Base-by-base conservation (phyloP, 2,888 invertebrate genomes). In the Xestoiulus laeticollis region DNA sequence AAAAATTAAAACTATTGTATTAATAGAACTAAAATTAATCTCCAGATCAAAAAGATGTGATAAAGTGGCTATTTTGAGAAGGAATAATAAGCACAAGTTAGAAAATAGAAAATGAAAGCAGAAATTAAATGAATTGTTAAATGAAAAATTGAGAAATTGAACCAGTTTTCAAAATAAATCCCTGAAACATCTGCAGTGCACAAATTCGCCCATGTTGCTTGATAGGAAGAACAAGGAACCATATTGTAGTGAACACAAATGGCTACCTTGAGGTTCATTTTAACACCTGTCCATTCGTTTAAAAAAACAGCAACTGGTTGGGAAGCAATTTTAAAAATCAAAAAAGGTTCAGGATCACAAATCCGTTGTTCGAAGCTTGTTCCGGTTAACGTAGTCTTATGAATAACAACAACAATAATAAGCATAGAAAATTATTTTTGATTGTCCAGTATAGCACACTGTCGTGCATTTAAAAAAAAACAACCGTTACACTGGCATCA, bases 391-490 rank as follows among this genome's bases (percentile, higher is more conserved):
- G 68, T 68, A 19, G 68, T 68, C 10, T 68, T 68, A 68, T 68
- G 68, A 68, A 68, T 68, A 68, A 68, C 68, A 68, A 68, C 68
- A 68, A 68, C 68, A 68, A 68, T 68, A 68, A 68, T 68, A 68
- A 68, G 68, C 68, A 68, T 68, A 68, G 26, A 78, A 30, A 78
- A 78, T 14, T 26, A 26, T 68, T 78, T 78, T 78, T 78, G 78
- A 78, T 78, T 78, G 78, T 68, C 68, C 68, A 26, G 10, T 68
- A 68, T 26, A 26, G 68, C 68, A 22, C 68, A 5, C 68, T 68
- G 22, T 22, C 26, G 26, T 26, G 68, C 26, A 68, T 26, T 68
- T 68, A 68, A 68, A 68, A n/a, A n/a, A 68, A 68, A 16, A n/a
- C 16, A 53, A n/a, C 59, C 59, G 10, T 68, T 68, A 22, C 8